Base-by-base conservation (phyloP, 2,888 invertebrate species). In the Folsomia manolachei region DNA sequence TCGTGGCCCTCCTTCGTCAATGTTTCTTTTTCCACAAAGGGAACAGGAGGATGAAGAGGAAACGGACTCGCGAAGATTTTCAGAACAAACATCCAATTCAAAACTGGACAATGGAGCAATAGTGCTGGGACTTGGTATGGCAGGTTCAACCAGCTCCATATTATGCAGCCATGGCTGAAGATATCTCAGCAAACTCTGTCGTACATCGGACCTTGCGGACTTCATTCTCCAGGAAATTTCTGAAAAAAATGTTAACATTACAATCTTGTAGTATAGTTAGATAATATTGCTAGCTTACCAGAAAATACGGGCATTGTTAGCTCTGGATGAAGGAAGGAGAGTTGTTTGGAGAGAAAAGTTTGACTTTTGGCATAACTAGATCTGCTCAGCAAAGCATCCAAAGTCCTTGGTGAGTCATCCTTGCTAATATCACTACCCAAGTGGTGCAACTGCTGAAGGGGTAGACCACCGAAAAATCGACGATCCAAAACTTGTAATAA, bases 251-350 rank as follows among this genome's bases (percentile, higher is more conserved):
- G 21, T 19, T 19, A 21, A 68, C 23, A 62, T 23, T 60, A 7
- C 9, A n/a, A 63, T 63, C 25, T 9, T n/a, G 7, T 24, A 63
- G 51, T 51, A 51, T 51, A 56, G 21, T 56, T 56, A 56, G 26
- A 1, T 60, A n/a, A 83, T 85, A 86, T 85, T 18, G 4, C 7
- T 56, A 56, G 39, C 14, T 7, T 56, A 96, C 97, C 97, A 83
- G 97, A 97, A 86, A 99, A 97, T 90, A 99, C 96, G 0, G 97
- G 96, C 96, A 99, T 97, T 26, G 99, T 98, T 56, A 99, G 88
- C 83, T 98, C 97, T 0, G 98, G 97, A 83, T 98, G 97, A 25
- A 97, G 87, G 80, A 94, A 91, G 0, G 98, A 94, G 81, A 99
- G 87, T 83, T 97, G 96, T 60, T 93, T 89, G 0, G 97, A 96